Conservation (phyloP, 2,888 invertebrate species). For the Drosophila macrospina region DNA sequence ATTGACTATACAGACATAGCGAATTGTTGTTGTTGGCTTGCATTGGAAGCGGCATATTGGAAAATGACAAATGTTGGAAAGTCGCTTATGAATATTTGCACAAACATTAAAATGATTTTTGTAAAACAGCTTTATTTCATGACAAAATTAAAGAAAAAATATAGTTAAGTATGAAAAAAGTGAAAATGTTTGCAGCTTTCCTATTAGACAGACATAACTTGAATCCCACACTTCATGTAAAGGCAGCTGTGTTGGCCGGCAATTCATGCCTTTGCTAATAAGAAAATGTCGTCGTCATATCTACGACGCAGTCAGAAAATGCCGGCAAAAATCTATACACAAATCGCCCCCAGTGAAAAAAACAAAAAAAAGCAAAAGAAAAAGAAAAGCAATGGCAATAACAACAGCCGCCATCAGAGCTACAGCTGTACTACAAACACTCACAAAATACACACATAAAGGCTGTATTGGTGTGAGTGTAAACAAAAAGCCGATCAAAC, state of each 20-base stretch:
- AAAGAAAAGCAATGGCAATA: constrained; percentile 40
- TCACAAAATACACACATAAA: constrained; percentile 2
- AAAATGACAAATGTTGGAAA: constrained; percentile 40
- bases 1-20: constrained; percentile 55
- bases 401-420: constrained; percentile 39
- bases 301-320: constrained; percentile 58
- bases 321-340: constrained; percentile 69
- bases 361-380: constrained; percentile 10
- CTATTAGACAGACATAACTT: not conserved
- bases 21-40: constrained; percentile 32
- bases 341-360: constrained; percentile 27
- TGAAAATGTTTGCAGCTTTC: constrained; percentile 5
- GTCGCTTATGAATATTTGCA: constrained; percentile 1
- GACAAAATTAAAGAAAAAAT: not conserved
- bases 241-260: constrained; percentile 23
- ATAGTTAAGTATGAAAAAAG: not conserved
- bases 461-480: constrained; percentile 61
- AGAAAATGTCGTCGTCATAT: constrained; percentile 61
- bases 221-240: constrained; percentile 35
- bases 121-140: not conserved
- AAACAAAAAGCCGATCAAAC: constrained; percentile 78
- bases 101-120: not conserved
- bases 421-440: constrained; percentile 58
- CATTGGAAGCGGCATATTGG: constrained; percentile 49
- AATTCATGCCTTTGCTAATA: constrained; percentile 58